Conservation (phyloP, 2,888 invertebrate genomes). For the Agonopterix heracliana region DNA sequence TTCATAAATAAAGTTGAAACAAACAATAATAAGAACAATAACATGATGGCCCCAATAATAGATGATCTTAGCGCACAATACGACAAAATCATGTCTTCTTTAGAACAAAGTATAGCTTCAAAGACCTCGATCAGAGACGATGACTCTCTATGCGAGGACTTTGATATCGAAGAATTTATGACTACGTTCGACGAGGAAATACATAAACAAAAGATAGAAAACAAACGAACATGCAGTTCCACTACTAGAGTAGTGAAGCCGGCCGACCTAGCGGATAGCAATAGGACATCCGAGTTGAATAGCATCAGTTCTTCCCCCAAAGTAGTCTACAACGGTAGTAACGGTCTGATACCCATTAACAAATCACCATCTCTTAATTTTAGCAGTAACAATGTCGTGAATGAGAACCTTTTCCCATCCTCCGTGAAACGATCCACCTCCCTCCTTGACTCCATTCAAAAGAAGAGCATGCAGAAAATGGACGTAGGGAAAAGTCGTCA, state of each 20-base stretch:
- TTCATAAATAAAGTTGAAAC: constrained; percentile 14
- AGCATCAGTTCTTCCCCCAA: constrained; percentile 55
- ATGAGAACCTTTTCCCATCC: constrained; percentile 66
- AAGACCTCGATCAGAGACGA: constrained; percentile 66
- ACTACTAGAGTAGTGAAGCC: constrained; percentile 65
- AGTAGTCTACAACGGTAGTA: constrained; percentile 34
- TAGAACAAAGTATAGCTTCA: constrained; percentile 67
- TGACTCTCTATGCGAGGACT: constrained; percentile 77
- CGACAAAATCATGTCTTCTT: constrained; percentile 70
- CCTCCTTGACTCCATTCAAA: constrained; percentile 72
- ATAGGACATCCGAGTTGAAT: constrained; percentile 47
- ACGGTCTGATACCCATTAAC: constrained; percentile 63
- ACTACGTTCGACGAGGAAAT: constrained; percentile 81
- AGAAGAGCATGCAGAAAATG: constrained; percentile 46
- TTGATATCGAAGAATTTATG: constrained; percentile 80
- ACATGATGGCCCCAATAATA: constrained; percentile 42
- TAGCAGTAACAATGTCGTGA: constrained; percentile 71
- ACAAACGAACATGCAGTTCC: constrained; percentile 65
- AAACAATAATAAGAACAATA: constrained; percentile 40
- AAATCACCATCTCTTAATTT: constrained; percentile 75
- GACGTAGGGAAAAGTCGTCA: constrained; percentile 57
- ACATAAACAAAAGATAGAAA: constrained; percentile 57
- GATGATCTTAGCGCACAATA: constrained; percentile 67
- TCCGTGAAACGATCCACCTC: constrained; percentile 75
- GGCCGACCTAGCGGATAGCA: constrained; percentile 48